These are phyloP conservation scores for Poeciliopsis turneri DNA, from an alignment of 2,797 vertebrate species.

Conservation along the genomic window DNA sequence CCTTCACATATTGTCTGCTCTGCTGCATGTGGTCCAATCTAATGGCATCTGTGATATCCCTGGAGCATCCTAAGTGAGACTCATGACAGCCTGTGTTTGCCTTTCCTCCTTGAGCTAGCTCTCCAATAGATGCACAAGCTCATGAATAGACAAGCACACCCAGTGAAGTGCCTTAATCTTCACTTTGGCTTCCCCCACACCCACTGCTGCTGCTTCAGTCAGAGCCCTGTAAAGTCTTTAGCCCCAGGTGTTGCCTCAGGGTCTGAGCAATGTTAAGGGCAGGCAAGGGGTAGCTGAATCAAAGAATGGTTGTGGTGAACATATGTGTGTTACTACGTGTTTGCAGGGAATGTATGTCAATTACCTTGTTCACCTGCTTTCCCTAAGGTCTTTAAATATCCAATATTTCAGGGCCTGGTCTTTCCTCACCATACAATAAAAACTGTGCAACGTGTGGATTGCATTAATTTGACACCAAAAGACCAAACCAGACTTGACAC, in stretches of 20 bases:
- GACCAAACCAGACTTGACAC: constrained; percentile 13
- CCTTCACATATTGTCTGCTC: constrained; percentile 44
- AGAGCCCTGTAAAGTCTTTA: constrained; percentile 60
- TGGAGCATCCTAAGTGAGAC: constrained; percentile 51
- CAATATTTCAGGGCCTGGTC: constrained; percentile 14
- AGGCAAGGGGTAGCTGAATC: constrained; percentile 45
- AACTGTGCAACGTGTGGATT: constrained; percentile 23
- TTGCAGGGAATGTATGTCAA: constrained; percentile 24
- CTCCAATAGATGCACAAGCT: constrained; percentile 8
- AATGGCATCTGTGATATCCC: constrained; percentile 63
- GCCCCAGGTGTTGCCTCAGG: constrained; percentile 67
- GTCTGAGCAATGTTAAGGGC: constrained; percentile 44
- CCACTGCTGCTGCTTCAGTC: constrained; percentile 47
- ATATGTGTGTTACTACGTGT: constrained; percentile 51
- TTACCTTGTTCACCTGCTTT: constrained; percentile 13
- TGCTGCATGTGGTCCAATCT: constrained; percentile 38
- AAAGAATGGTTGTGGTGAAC: constrained; percentile 53
- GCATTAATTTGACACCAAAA: constrained; percentile 25
- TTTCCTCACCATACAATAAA: constrained; percentile 30
- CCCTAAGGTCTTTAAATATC: constrained; percentile 7
- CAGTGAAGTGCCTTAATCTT: constrained; percentile 46
- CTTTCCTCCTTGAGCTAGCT: constrained; percentile 30
- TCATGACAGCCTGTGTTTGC: constrained; percentile 54
- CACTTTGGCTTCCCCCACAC: constrained; percentile 27
- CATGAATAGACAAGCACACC: constrained; percentile 25